Conservation (phyloP, 1,140 invertebrate species). For the Macrosteles quadrilineatus region DNA sequence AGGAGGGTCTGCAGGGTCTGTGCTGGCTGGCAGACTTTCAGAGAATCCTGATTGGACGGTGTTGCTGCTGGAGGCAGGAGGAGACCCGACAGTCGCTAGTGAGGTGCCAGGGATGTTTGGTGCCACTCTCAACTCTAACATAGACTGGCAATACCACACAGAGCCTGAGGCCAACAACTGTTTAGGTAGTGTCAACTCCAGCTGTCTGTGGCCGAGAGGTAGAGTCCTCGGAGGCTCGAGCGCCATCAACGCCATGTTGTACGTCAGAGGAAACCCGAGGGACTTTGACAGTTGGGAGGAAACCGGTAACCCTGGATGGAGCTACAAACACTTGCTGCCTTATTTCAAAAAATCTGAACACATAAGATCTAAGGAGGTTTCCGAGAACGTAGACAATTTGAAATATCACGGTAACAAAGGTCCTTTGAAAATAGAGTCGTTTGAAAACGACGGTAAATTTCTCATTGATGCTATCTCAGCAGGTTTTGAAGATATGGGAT, state of each 20-base stretch:
- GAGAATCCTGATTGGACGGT: constrained; percentile 57
- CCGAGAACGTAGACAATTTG: constrained; percentile 52
- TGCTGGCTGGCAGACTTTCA: constrained; percentile 62
- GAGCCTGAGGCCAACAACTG: not conserved
- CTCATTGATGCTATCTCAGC: constrained; percentile 58
- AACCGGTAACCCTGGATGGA: constrained; percentile 64
- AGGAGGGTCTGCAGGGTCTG: constrained; percentile 64
- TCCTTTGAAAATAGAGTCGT: constrained; percentile 71
- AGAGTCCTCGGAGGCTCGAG: constrained; percentile 60
- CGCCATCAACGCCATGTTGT: constrained; percentile 65
- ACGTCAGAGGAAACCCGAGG: constrained; percentile 61
- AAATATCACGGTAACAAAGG: constrained; percentile 73
- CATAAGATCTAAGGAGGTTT: constrained; percentile 76
- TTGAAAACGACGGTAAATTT: constrained; percentile 50
- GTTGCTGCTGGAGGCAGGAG: constrained; percentile 72
- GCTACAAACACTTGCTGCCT: constrained; percentile 72
- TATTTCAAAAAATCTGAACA: constrained; percentile 89
- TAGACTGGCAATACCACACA: constrained; percentile 52
- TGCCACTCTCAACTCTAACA: constrained; percentile 53
- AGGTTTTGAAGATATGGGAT: constrained; percentile 69
- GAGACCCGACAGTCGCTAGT: constrained; percentile 63
- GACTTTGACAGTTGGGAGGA: constrained; percentile 73
- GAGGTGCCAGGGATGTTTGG: constrained; percentile 23
- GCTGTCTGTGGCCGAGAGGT: constrained; percentile 60
- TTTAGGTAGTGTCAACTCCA: constrained; percentile 32